These are phyloP conservation scores for Chironomus tentans DNA, from an alignment of 2,888 invertebrate genomes.

Conservation along the genomic window DNA sequence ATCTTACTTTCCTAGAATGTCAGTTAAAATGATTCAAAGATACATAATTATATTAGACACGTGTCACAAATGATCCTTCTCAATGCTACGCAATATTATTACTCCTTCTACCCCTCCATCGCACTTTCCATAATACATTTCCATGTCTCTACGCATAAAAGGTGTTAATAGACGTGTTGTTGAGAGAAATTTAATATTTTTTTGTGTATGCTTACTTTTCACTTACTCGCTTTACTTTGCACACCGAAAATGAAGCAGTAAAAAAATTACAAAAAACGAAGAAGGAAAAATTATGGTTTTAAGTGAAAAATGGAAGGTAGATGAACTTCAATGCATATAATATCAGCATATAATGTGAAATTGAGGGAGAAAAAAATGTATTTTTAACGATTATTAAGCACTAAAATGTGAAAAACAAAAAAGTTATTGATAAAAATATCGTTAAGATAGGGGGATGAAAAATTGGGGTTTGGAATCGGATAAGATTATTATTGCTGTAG, in stretches of 20 bases:
- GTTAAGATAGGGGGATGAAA: background rate
- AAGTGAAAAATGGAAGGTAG: background rate
- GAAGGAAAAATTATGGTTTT: background rate
- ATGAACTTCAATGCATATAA: background rate
- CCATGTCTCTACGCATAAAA: background rate
- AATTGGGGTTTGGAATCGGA: too few relatives aligned
- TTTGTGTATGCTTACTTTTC: background rate
- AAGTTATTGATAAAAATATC: background rate
- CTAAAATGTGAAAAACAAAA: background rate
- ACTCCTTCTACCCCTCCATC: too few relatives aligned
- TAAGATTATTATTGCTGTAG: too few relatives aligned
- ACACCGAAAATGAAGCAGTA: background rate
- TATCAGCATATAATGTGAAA: too few relatives aligned
- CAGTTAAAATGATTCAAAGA: background rate
- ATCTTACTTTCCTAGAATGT: background rate
- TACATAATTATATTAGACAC: slow-evolving; percentile 9
- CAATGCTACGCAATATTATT: background rate
- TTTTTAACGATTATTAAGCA: background rate
- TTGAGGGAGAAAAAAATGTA: background rate
- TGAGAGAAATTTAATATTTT: background rate
- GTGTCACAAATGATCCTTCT: slow-evolving; percentile 4
- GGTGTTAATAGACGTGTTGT: background rate
- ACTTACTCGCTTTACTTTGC: too few relatives aligned
- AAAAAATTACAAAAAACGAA: background rate
- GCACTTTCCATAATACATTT: too few relatives aligned